A percentile compares a stretch with the other conserved stretches of the same genome.
Evolutionary conservation across 2,113 vertebrate species (phyloP).

Genomic region (Recurvirostra avosetta): DNA sequence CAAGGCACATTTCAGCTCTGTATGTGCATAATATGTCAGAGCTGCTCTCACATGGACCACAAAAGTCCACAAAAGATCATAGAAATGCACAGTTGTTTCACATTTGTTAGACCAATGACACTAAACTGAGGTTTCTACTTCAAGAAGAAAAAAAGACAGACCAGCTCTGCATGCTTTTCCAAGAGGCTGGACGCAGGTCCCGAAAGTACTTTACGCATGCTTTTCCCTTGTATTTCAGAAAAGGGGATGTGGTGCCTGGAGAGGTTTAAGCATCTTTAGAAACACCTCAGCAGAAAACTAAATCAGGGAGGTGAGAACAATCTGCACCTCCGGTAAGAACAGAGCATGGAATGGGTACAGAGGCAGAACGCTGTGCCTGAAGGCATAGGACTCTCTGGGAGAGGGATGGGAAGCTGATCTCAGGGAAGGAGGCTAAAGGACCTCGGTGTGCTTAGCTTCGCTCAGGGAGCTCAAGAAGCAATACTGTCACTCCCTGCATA

Average conservation of each 20-base stretch:
- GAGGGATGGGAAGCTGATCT: not conserved
- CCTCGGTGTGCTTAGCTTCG: not conserved
- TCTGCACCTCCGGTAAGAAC: not conserved
- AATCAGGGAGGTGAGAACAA: not conserved
- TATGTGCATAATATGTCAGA: not conserved
- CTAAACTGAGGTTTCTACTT: not conserved
- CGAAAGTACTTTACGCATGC: accelerated
- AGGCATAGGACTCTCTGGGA: not conserved
- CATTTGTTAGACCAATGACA: not conserved
- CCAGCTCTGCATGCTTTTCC: not conserved
- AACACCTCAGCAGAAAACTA: not conserved
- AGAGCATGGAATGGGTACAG: not conserved
- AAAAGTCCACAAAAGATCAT: accelerated
- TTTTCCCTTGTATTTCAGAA: not conserved
- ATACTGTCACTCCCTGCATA: not conserved
- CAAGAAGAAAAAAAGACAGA: not conserved
- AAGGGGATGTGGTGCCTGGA: not conserved
- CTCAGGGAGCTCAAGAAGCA: not conserved
- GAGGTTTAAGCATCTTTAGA: not conserved
- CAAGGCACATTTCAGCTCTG: not conserved
- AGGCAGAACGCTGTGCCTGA: not conserved
- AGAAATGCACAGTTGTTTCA: not conserved
- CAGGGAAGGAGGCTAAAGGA: too few relatives aligned
- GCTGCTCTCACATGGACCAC: not conserved
- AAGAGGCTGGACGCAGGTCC: not conserved